Base-by-base conservation (phyloP, 2,888 invertebrate species). In the Oscheius sp. region DNA sequence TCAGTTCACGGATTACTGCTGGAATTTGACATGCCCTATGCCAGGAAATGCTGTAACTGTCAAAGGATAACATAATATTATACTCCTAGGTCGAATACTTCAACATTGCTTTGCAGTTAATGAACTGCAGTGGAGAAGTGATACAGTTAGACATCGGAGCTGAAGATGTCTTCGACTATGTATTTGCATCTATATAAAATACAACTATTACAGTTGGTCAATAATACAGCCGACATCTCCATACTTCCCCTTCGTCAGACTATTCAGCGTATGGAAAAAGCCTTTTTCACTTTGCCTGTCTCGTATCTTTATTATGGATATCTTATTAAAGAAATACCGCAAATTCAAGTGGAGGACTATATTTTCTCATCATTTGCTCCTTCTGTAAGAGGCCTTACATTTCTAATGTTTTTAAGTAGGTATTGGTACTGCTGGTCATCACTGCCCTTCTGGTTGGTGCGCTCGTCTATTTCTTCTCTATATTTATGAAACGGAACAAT, bases 281-380 rank as follows among this genome's bases (percentile, higher is more conserved):
- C 77, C 12, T 69, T 76, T 58, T 80, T 80, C 55, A 80, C 80
- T 1, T 76, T 76, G n/a, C 76, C 80, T 0, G 71, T 78, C 29
- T 74, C 72, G 0, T 77, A 74, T 18, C 69, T 80, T 9, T 78
- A 80, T 25, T 80, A 77, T 27, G 80, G 80, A 7, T 80, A 80
- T 70, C 56, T 80, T 41, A 55, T 80, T 9, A 53, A 56, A 46
- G 77, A 80, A 52, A 74, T 78, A 46, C 80, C 80, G 0, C 73
- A 78, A 56, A 70, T 80, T 9, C 66, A 76, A 2, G 77, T 80
- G 13, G 75, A 76, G 5, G 77, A 80, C 52, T 80, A 80, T 63
- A 80, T 80, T 43, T 64, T 78, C 25, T 52, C 76, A 23, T 61
- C 76, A 5, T 80, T 77, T 41, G 69, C 76, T 66, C 53, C 58